Conservation (phyloP, 2,888 invertebrate genomes). For the Eremobia ochroleuca region DNA sequence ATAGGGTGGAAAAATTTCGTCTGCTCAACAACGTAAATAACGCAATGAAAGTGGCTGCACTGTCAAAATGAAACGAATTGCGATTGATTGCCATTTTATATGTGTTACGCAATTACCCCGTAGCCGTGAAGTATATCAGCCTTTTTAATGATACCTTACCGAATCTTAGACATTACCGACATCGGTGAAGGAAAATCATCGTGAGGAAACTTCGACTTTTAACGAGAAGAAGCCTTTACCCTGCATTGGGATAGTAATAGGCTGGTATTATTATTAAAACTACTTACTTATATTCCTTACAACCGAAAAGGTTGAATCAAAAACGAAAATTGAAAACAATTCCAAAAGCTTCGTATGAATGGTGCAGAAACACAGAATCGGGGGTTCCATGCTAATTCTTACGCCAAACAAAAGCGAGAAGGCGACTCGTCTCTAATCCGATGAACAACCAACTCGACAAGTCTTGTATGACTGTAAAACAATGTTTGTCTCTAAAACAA, state of each 20-base stretch:
- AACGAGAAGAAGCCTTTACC: background rate
- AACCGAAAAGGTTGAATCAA: background rate
- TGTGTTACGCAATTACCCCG: background rate
- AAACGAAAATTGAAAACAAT: conserved; percentile 12
- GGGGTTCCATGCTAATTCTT: conserved; percentile 78
- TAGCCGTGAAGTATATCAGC: background rate
- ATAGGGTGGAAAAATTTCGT: background rate
- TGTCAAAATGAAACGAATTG: background rate
- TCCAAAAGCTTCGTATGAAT: conserved; percentile 38
- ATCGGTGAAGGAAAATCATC: background rate
- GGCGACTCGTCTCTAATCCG: conserved; percentile 82
- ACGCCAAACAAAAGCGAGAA: conserved; percentile 78
- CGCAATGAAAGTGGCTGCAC: background rate
- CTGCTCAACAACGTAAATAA: background rate
- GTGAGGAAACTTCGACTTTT: background rate
- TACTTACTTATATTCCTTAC: too few species aligned
- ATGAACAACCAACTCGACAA: conserved; percentile 71
- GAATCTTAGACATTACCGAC: background rate
- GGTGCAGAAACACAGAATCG: conserved; percentile 37
- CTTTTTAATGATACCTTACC: background rate
- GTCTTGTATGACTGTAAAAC: conserved; percentile 35
- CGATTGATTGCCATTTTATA: background rate
- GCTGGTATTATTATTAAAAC: background rate
- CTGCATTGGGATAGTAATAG: background rate
- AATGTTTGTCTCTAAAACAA: conserved; percentile 74